Evolutionary conservation across 2,797 vertebrate species (phyloP).

Genomic region (Bothrops alternatus): DNA sequence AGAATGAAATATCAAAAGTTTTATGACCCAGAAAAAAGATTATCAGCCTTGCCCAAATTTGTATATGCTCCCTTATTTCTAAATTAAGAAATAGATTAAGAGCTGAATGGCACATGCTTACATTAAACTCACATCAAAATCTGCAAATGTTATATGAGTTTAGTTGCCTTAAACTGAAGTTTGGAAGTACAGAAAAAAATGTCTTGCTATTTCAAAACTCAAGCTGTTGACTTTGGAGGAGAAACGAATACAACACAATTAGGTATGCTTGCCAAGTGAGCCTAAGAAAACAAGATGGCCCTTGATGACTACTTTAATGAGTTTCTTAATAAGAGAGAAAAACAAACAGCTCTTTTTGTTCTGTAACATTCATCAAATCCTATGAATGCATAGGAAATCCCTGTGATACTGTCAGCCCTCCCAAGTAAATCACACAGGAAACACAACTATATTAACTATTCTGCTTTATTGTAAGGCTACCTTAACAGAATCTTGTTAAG

Average conservation of each 20-base stretch:
- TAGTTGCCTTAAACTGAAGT: not conserved
- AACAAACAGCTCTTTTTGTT: not conserved
- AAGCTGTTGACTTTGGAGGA: not conserved
- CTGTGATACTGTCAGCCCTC: not conserved
- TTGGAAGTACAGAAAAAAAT: not conserved
- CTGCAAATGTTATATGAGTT: not conserved
- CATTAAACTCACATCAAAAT: not conserved
- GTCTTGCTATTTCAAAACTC: not conserved
- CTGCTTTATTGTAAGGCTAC: not conserved
- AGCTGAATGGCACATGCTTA: not conserved
- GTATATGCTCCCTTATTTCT: not conserved
- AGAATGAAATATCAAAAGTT: not conserved
- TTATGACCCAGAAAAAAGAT: not conserved
- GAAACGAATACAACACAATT: not conserved
- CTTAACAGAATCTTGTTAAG: not conserved
- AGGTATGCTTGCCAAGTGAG: not conserved
- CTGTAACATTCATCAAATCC: not conserved
- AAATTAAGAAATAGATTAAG: not conserved
- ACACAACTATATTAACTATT: not conserved
- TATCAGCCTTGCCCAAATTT: not conserved
- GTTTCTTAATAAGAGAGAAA: not conserved
- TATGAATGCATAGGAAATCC: not conserved
- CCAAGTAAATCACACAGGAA: not conserved
- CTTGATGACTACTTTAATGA: not conserved
- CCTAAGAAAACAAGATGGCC: not conserved